Base-by-base conservation (phyloP, 1,140 invertebrate genomes). In the Euglossa dilemma region DNA sequence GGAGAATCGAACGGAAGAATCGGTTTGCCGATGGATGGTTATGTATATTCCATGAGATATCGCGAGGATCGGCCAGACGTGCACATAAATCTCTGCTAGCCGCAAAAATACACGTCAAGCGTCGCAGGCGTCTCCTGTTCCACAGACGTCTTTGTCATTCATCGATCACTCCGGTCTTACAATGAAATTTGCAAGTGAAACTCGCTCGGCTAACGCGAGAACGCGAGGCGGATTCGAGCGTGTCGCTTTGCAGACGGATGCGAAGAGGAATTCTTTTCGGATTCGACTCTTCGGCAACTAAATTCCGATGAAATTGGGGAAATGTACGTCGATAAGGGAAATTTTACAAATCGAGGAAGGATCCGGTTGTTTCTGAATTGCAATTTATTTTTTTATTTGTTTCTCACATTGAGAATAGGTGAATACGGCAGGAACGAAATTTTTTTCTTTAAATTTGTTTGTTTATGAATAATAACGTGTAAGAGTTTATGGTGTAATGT, bases 11-110 rank as follows among this genome's bases (percentile, higher is more conserved):
- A 56, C 47, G 25, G 12, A 25, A 50, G 36, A 54, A 77, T 66
- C 75, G 61, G 9, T 64, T 72, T 50, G 47, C 63, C 50, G 66
- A 75, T 77, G 25, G 45, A 50, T 50, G 50, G 83, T 80, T 61
- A 66, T 73, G 70, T 59, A 61, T 61, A 57, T 59, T 50, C 25
- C 57, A 66, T 84, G 77, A 80, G 61, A 85, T 81, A 70, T 74
- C 85, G 76, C 57, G 56, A 0, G 28, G 85, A 86, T 82, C 84
- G 78, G 67, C 80, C 57, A 16, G 59, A 71, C 23, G 59, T 47
- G 36, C 8, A 69, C 45, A 86, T 86, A 86, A 86, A 86, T 86
- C 78, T 86, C 59, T 80, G 57, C 57, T 52, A 57, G 47, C 78
- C 54, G 54, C 59, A 84, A 80, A 80, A 71, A 63, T 61, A 80